phyloP scores from a whole-genome alignment of 2,797 vertebrate genomes.

The Eulemur albifrons region DNA sequence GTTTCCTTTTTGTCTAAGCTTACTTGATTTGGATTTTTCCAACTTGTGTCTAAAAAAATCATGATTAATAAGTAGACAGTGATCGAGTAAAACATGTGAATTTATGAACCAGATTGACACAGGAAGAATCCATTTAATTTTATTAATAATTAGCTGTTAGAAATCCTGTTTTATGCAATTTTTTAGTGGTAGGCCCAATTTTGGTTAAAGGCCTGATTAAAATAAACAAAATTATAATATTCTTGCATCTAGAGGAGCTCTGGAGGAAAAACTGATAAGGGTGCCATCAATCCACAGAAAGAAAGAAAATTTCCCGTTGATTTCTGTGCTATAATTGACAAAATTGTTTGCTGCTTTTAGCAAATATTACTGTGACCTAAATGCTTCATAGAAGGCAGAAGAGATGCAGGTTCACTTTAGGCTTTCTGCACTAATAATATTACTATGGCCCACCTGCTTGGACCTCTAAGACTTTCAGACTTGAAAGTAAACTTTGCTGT shows the following conservation, averaged over 20 bases:
- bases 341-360: not conserved
- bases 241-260: not conserved
- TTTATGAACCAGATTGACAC: not conserved
- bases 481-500: constrained; percentile 2
- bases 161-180: not conserved
- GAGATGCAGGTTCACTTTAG: not conserved
- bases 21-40: not conserved
- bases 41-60: not conserved
- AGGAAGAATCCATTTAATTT: not conserved
- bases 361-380: constrained; percentile 22
- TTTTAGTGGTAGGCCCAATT: not conserved
- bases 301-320: not conserved
- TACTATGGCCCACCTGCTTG: not conserved
- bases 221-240: not conserved
- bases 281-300: not conserved
- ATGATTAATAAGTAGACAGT: not conserved
- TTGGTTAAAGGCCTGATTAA: not conserved
- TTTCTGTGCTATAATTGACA: not conserved
- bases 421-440: not conserved
- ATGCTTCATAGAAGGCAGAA: not conserved
- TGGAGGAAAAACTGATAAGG: not conserved
- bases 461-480: not conserved
- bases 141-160: not conserved
- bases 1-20: not conserved
- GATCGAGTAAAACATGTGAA: not conserved